Conservation (phyloP, 2,113 vertebrate species). For the Hemiprocne comata region DNA sequence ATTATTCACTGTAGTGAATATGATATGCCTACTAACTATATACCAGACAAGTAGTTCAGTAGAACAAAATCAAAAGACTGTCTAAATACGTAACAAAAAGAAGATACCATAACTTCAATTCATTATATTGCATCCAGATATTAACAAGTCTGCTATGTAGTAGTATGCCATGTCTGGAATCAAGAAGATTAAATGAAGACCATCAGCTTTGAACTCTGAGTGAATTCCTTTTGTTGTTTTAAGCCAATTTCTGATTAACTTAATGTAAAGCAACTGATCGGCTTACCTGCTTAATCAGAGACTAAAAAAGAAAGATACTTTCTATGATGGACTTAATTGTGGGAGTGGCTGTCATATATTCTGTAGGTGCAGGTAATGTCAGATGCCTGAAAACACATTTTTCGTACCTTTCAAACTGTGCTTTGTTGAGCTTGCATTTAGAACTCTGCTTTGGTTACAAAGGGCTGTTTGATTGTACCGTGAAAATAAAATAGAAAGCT, state of each 20-base stretch:
- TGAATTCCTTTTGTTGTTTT: not conserved
- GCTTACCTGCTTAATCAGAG: not conserved
- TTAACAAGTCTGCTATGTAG: not conserved
- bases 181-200: not conserved
- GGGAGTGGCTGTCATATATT: not conserved
- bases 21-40: not conserved
- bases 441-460: not conserved
- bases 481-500: not conserved
- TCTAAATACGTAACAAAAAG: not conserved
- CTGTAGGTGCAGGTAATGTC: not conserved
- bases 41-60: not conserved
- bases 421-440: not conserved
- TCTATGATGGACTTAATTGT: not conserved
- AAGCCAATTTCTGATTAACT: constrained; percentile 1
- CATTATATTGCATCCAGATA: not conserved
- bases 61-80: not conserved
- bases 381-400: not conserved
- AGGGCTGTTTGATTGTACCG: not conserved
- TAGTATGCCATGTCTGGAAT: not conserved
- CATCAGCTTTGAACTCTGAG: not conserved
- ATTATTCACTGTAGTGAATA: not conserved
- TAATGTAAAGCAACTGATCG: not conserved
- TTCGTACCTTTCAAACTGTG: not conserved
- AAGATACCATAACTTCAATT: not conserved
- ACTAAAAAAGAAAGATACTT: not conserved